Base-by-base conservation (phyloP, 2,113 vertebrate species). In the Solenodon paradoxus region DNA sequence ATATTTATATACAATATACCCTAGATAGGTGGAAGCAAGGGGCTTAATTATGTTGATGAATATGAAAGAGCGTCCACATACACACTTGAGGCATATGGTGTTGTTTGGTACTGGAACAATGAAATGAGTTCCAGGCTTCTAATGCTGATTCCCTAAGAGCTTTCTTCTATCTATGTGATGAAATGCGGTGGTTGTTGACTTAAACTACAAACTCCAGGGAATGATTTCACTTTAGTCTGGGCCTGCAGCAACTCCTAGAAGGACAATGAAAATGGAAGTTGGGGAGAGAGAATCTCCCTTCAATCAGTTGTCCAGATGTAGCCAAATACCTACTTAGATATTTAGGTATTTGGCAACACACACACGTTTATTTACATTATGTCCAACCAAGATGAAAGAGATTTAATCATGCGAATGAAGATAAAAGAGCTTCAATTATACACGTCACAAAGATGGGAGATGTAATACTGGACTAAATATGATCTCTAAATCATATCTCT, bases 281-380 rank as follows among this genome's bases (percentile, higher is more conserved):
- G 66, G 83, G 83, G 92, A 94, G 93, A 96, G 0, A 57, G 42
- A 47, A 35, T 83, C 95, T 71, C 94, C 92, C 66, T 97, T 94
- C 95, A 95, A 94, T 96, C 95, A 55, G 79, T 77, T 82, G 94
- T 97, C 96, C 96, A 96, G 96, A 97, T 95, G 96, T 90, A 96
- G 92, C 61, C 96, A 97, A 92, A 92, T 88, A 96, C 51, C 92
- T 71, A 38, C 4, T 49, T 64, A 81, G 95, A 53, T 90, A 93
- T 72, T 40, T 55, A 57, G 92, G 11, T 90, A 95, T 87, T 64
- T 96, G 96, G 90, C 82, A 19, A 49, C 1, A 77, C 75, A 74
- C 32, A 72, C 16, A 45, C 30, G 38, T 1, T 66, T 69, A 95
- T 90, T 87, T 92, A 97, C 88, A 94, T 55, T n/a, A 71, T 61